Base-by-base conservation (phyloP, 2,797 vertebrate genomes). In the Hirundo rustica region DNA sequence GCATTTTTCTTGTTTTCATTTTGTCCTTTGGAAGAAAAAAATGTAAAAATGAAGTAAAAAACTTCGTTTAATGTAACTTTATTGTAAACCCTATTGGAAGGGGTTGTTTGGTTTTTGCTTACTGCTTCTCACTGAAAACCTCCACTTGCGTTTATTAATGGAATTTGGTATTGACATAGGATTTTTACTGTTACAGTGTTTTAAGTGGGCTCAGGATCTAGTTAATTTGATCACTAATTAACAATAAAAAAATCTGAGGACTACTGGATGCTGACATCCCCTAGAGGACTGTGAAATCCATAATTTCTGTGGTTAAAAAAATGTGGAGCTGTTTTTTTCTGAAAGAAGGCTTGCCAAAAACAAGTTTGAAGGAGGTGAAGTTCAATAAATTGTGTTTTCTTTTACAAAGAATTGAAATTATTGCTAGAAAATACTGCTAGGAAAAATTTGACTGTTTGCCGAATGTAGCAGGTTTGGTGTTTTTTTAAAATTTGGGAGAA, bases 181-280 rank as follows among this genome's bases (percentile, higher is more conserved):
- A 75, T 81, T 85, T 80, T 47, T 74, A 61, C 36, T 60, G 15
- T 64, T 85, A 29, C 0, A n/a, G 3, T 61, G 29, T 50, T 95
- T 58, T 45, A 64, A 68, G 54, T 47, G 55, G 32, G 20, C 58
- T 88, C 58, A 38, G 51, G 68, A 80, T 18, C 50, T 79, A 79
- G 16, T 29, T 93, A 80, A 88, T 88, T 76, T 25, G 13, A 70
- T 83, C 13, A 36, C 38, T 92, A 74, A 88, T 93, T 88, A 90
- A 83, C 50, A 95, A 8, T 47, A 53, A 65, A 91, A 89, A 93
- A 80, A 66, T 80, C 68, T 61, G 85, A 87, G 42, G n/a, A 26
- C 9, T 85, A 19, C n/a, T 66, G 30, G 16, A 36, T 91, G 87
- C 67, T 92, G 61, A 64, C 18, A 27, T 64, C 23, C 34, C n/a